Evolutionary conservation across 1,140 invertebrate species (phyloP).

Genomic region (Danaus plexippus): DNA sequence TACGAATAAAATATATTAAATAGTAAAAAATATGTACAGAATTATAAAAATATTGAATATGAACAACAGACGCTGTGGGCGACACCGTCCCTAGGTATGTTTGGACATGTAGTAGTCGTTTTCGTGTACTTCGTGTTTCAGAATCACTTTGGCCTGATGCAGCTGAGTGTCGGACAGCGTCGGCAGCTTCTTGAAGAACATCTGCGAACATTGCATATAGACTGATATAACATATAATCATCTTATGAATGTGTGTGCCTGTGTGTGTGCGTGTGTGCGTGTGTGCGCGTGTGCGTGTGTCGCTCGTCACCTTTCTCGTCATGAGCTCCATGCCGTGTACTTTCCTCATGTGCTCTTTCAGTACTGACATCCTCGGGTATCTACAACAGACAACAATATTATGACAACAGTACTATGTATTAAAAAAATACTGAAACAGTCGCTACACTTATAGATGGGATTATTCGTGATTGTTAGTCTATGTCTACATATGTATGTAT

Average conservation of each 20-base stretch:
- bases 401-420: too few species aligned
- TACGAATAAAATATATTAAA: too few species aligned
- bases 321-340: slow-evolving; percentile 50
- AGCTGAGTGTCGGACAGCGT: slow-evolving; percentile 35
- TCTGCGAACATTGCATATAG: slow-evolving; percentile 30
- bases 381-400: slow-evolving; percentile 18
- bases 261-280: background rate
- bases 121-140: slow-evolving; percentile 28
- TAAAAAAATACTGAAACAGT: too few species aligned
- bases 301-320: slow-evolving; percentile 38
- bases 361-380: slow-evolving; percentile 44
- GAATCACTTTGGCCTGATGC: slow-evolving; percentile 38
- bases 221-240: background rate
- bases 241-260: too few species aligned
- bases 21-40: too few species aligned
- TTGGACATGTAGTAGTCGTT: background rate
- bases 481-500: too few species aligned
- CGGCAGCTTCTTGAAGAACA: slow-evolving; percentile 53
- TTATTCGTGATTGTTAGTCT: too few species aligned
- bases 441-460: too few species aligned
- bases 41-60: too few species aligned
- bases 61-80: too few species aligned
- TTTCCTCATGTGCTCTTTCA: slow-evolving; percentile 51
- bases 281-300: background rate
- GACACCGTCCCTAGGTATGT: too few species aligned